Evolutionary conservation across 2,113 vertebrate species (phyloP), one percentile per base, ranked within the genome.

Genomic region (Mirounga angustirostris): DNA sequence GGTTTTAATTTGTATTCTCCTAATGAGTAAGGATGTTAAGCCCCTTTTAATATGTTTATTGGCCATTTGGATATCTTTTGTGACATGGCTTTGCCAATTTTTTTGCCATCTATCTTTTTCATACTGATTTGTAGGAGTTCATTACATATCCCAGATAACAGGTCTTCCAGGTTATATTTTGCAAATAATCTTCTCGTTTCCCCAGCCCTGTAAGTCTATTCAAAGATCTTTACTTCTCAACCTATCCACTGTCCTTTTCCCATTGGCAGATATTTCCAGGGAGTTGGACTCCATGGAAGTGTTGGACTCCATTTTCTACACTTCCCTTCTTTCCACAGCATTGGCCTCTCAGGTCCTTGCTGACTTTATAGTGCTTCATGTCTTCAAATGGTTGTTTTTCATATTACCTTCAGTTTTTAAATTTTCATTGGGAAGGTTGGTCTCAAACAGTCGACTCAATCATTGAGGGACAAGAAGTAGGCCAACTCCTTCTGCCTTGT

Each of bases 41-140:
- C 4, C 7, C 54, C 40, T 91, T 80, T 78, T 52, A 58, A 40
- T 92, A 61, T 65, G 43, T 30, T 50, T 92, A 5, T 6, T 54
- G 63, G 18, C 50, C 2, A 30, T 83, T 91, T 93, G 69, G 7
- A 12, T 83, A 24, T 82, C 80, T 65, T 94, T 78, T 80, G 26
- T 95, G 30, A 40, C 21, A 4, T 92, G 43, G 4, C 43, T 61
- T 81, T 81, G 28, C 43, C 10, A 93, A 4, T 71, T 19, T 80
- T 96, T 96, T 83, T 93, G 52, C 79, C 85, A 7, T 58, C 50
- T 76, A 9, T 78, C 58, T 83, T 96, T 93, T 86, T 92, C 43
- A 82, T 78, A 65, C 67, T 74, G 28, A 73, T 59, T 90, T 86
- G 21, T 86, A 79, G 30, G 58, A 74, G 40, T 94, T 96, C 40